Evolutionary conservation across 2,113 vertebrate genomes (phyloP), one percentile per base, ranked within the genome.

Genomic region (Xerus inauris): DNA sequence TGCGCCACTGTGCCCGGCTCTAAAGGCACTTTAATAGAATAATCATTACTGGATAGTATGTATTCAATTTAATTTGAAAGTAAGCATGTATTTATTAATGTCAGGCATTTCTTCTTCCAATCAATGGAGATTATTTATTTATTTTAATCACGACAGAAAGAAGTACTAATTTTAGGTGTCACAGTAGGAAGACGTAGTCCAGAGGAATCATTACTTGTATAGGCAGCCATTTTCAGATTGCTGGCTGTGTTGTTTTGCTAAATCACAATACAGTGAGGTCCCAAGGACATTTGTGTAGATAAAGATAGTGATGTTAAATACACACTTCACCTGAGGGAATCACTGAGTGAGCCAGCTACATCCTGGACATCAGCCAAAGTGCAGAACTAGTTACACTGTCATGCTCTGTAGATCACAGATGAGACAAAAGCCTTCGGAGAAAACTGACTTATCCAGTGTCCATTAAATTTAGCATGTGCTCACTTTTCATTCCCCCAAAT

Each of bases 81-180:
- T 79, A 97, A 97, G 95, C 88, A 85, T 54, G 45, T 54, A 87
- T 42, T 96, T 54, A 87, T 42, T 96, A 93, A 96, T 85, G 96
- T 83, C 64, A 91, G 69, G 64, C 90, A 89, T 92, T 95, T 91
- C 89, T 94, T 90, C 96, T 97, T 86, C 40, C 59, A 91, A 92
- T 94, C 96, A 89, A 72, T 87, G 65, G 86, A 94, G 94, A 88
- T 75, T 79, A 51, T 93, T 95, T 87, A 94, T 96, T 96, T 95
- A 77, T 96, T 96, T 96, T 95, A 84, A 97, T 94, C 76, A 69
- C 83, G 95, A 77, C 49, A 94, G 92, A 97, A 95, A 94, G 73
- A 97, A 97, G 95, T 92, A 89, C 73, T 98, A 92, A 97, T 97
- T 97, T 98, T 59, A 84, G 42, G 64, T 94, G 76, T 80, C 28